These are phyloP conservation scores for Telenomus remus DNA, from an alignment of 1,140 invertebrate genomes.

Conservation along the genomic window DNA sequence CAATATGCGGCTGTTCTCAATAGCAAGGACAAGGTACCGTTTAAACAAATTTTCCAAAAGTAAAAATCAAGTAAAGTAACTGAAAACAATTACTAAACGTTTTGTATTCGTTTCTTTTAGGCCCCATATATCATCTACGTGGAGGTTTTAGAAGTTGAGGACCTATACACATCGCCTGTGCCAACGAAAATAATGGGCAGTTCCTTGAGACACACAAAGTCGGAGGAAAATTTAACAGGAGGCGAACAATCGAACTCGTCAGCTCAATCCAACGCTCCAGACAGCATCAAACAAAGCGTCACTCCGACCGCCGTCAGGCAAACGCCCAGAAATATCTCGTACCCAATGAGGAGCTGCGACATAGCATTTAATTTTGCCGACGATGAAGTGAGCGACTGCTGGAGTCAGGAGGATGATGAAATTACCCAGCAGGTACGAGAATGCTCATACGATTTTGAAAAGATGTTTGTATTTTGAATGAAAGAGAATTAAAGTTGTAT, in stretches of 20 bases:
- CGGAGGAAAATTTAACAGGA: conserved; percentile 90
- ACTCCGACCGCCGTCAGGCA: conserved; percentile 61
- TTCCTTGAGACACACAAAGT: conserved; percentile 90
- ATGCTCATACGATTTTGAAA: no score
- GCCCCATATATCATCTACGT: conserved; percentile 98
- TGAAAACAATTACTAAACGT: no score
- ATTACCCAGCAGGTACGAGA: conserved; percentile 83
- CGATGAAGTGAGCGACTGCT: conserved; percentile 83
- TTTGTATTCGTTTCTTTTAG: no score
- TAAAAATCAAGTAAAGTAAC: no score
- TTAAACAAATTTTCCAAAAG: neutral
- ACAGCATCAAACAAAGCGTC: conserved; percentile 61
- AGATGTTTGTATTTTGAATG: no score
- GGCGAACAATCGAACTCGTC: conserved; percentile 70
- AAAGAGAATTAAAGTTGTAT: no score
- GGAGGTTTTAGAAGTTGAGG: conserved; percentile 94
- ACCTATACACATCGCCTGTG: conserved; percentile 87
- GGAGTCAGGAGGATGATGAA: conserved; percentile 97
- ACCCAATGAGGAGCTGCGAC: conserved; percentile 63
- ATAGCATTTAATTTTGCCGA: conserved; percentile 73
- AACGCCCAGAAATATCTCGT: conserved; percentile 65
- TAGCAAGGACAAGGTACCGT: conserved; percentile 94
- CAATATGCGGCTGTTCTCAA: conserved; percentile 97
- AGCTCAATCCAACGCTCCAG: conserved; percentile 61
- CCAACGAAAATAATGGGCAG: conserved; percentile 87